Base-by-base conservation (phyloP, 53 echinoderm and acorn worm genomes). In the Arbacia lixula region DNA sequence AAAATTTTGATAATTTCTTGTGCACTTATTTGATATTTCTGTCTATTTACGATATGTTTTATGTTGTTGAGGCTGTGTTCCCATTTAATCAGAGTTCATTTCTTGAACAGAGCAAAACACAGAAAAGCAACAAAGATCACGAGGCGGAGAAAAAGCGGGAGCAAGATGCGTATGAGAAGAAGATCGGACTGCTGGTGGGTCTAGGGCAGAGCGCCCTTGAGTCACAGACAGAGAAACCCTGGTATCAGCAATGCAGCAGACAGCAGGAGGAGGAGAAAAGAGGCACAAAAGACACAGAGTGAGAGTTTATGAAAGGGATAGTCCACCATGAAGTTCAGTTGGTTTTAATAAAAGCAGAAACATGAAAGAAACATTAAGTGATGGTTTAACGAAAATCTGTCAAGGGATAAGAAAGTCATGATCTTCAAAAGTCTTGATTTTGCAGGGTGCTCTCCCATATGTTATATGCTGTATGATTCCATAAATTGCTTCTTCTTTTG, bases 141-240 rank as follows among this genome's bases (percentile, higher is more conserved):
- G 99, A 99, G 62, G 85, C 83, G 41, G 99, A 99, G 57, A 92
- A 92, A 71, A 92, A 94, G 55, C 86, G 88, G 53, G 99, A 92
- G 51, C 88, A 92, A 62, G 94, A 94, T n/a, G 83, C 86, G 21
- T 99, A 94, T 84, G 94, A 99, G 63, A 88, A 90, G 78, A 99
- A 85, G 37, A 94, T 99, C 51, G 99, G 99, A 11, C 79, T 99
- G 31, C 84, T 99, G 89, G 91, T 93, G 12, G 91, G 93, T 68
- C 73, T 99, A 36, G 99, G 99, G 36, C 94, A 99, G 49, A 99
- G 94, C 89, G 80, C 92, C 33, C 80, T 74, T 0, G 99, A 99
- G 60, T 76, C 92, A 31, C 93, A 93, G 58, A 85, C 82, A 0
- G 71, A 68, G 53, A 94, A 89, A 63, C 94, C 94, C 3, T 94